Conservation (phyloP, 2,797 vertebrate species). For the Acanthurus leucopareius region DNA sequence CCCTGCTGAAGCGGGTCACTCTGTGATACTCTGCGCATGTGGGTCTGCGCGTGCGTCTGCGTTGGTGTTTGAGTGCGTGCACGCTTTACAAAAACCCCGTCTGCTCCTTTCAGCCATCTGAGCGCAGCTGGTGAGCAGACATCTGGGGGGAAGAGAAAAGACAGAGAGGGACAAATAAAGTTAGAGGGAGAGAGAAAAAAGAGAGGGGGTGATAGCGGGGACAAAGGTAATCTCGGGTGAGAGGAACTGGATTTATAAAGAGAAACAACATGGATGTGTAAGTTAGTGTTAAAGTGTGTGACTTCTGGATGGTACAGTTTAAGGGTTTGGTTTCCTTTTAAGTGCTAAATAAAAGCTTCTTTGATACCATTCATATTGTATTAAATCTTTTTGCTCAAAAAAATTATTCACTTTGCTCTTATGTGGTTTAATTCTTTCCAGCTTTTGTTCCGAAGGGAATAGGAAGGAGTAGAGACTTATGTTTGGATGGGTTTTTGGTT, state of each 20-base stretch:
- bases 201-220: constrained; percentile 62
- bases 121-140: constrained; percentile 82
- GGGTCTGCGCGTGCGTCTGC: constrained; percentile 17
- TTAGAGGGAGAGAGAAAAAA: constrained; percentile 25
- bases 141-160: constrained; percentile 59
- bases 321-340: constrained; percentile 36
- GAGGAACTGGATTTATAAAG: constrained; percentile 23
- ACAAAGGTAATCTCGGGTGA: constrained; percentile 76
- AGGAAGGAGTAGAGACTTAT: background rate
- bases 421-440: constrained; percentile 4
- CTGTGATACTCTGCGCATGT: constrained; percentile 24
- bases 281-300: constrained; percentile 2
- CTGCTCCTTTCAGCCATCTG: constrained; percentile 75
- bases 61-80: constrained; percentile 39
- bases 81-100: constrained; percentile 55
- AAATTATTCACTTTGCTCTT: background rate
- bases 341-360: constrained; percentile 26
- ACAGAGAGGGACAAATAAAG: constrained; percentile 37
- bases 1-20: constrained; percentile 58
- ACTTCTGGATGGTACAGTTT: constrained; percentile 57
- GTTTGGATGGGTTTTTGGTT: constrained; percentile 15
- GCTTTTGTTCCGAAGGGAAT: constrained; percentile 8
- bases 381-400: background rate
- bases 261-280: constrained; percentile 31
- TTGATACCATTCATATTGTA: constrained; percentile 14